These are phyloP conservation scores for Clitarchus hookeri DNA, from an alignment of 2,888 invertebrate species.

Conservation along the genomic window DNA sequence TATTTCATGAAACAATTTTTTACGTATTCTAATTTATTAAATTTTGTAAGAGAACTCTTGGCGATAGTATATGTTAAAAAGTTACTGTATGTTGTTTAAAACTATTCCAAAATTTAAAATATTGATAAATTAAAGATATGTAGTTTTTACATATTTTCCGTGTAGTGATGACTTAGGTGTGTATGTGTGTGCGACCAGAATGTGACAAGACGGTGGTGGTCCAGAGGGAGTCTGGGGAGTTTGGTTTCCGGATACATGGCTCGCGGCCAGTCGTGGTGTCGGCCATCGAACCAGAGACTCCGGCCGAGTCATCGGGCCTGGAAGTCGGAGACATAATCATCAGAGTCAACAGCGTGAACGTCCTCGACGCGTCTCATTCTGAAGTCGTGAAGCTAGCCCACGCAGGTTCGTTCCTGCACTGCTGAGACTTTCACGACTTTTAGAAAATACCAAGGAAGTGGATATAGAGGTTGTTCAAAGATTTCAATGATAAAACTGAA, in stretches of 20 bases:
- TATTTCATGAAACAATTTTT: too few relatives aligned
- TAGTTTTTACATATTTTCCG: not conserved
- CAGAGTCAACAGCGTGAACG: constrained; percentile 87
- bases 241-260: constrained; percentile 94
- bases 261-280: constrained; percentile 96
- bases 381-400: constrained; percentile 93
- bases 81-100: too few relatives aligned
- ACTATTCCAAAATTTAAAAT: too few relatives aligned
- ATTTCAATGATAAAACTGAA: too few relatives aligned
- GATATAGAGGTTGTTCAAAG: too few relatives aligned
- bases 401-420: constrained; percentile 63
- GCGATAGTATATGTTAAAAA: too few relatives aligned
- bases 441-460: too few relatives aligned
- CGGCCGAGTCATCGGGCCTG: constrained; percentile 88
- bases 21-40: too few relatives aligned
- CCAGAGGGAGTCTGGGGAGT: constrained; percentile 82
- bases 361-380: constrained; percentile 89
- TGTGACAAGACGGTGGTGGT: constrained; percentile 82
- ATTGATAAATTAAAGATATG: not conserved
- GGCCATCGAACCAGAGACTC: constrained; percentile 91
- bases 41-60: too few relatives aligned
- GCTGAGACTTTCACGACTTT: too few relatives aligned
- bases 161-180: too few relatives aligned
- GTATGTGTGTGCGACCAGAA: too few relatives aligned
- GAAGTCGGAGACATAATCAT: constrained; percentile 94